A percentile compares a stretch with the other conserved stretches of the same genome.
Evolutionary conservation across 2,888 invertebrate species (phyloP).

Genomic region (Hylaea fasciaria): DNA sequence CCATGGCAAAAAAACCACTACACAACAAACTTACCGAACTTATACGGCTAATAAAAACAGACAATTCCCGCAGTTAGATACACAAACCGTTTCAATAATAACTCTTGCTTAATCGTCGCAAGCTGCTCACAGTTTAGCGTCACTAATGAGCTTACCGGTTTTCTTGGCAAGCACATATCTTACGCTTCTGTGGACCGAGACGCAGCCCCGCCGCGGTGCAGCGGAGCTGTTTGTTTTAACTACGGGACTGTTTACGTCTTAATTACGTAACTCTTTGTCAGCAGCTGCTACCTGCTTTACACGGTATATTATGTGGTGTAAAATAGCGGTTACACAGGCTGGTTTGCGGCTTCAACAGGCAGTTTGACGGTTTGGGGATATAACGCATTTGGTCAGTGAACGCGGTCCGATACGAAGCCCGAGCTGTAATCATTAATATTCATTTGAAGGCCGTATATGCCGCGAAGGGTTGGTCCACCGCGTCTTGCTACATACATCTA

Average conservation of each 20-base stretch:
- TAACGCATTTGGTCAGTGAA: no score
- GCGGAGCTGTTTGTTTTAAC: conserved; percentile 25
- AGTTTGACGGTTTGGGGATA: no score
- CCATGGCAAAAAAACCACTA: no score
- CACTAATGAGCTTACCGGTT: conserved; percentile 69
- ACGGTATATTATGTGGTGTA: not conserved
- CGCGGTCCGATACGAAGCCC: no score
- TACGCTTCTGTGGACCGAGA: conserved; percentile 59
- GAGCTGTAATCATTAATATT: no score
- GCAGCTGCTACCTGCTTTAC: conserved; percentile 9
- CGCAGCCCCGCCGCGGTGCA: conserved; percentile 45
- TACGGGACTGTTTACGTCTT: conserved; percentile 15
- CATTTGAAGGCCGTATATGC: no score
- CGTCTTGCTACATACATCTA: not conserved
- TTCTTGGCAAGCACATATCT: conserved; percentile 72
- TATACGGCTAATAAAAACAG: conserved; percentile 7
- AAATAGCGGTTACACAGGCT: not conserved
- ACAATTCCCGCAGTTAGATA: conserved; percentile 32
- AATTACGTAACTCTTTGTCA: conserved; percentile 16
- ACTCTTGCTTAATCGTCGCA: conserved; percentile 42
- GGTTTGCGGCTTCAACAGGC: no score
- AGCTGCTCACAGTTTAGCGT: conserved; percentile 49
- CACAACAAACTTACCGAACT: not conserved
- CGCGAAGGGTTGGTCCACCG: not conserved
- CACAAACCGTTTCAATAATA: conserved; percentile 42